Percentiles rank a stretch among this genome's conserved stretches.
Conservation (phyloP, 2,888 invertebrate species). For the Mongoloraphidia duomilia region DNA sequence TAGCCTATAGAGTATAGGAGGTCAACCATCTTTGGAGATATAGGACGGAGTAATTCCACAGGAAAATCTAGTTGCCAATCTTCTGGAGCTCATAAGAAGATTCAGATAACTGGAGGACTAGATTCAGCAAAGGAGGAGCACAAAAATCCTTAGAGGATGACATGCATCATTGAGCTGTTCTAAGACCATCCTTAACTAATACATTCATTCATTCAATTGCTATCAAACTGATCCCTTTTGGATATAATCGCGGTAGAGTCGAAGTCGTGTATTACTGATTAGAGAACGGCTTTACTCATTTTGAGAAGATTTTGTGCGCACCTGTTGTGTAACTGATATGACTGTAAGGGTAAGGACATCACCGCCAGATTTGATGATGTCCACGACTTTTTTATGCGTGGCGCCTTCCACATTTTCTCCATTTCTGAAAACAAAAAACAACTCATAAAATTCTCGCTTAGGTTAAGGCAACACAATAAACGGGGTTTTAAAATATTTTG, state of each 20-base stretch:
- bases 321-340: conserved; percentile 87
- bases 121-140: too few species aligned
- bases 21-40: too few species aligned
- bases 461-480: too few species aligned
- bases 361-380: conserved; percentile 96
- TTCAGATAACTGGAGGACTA: too few species aligned
- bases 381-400: conserved; percentile 99
- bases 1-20: too few species aligned
- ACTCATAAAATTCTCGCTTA: not conserved
- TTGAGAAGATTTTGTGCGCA: conserved; percentile 26
- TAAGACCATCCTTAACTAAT: not conserved
- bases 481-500: too few species aligned
- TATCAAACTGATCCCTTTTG: too few species aligned
- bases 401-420: conserved; percentile 96
- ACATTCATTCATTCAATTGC: too few species aligned
- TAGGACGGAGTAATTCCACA: too few species aligned
- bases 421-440: conserved; percentile 59
- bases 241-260: not conserved
- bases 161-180: not conserved
- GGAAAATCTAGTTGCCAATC: too few species aligned
- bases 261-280: not conserved
- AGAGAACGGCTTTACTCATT: not conserved
- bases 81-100: too few species aligned
- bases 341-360: conserved; percentile 93
- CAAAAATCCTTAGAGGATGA: too few species aligned